Evolutionary conservation across 2,113 vertebrate species (phyloP).

Genomic region (sheep (Ovis aries)): DNA sequence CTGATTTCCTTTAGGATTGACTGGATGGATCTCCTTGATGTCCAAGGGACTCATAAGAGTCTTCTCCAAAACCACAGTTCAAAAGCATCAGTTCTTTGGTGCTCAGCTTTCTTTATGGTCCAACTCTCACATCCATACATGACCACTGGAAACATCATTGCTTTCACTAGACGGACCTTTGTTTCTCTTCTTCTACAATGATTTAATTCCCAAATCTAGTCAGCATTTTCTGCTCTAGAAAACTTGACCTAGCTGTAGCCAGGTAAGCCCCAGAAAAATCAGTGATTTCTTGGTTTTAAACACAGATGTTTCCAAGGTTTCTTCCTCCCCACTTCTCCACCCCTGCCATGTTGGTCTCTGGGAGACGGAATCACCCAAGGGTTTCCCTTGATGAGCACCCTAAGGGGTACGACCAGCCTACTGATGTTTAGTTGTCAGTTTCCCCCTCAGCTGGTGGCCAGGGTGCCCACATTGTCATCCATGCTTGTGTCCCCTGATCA

Average conservation of each 20-base stretch:
- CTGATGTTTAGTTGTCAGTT: no score
- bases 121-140: background rate
- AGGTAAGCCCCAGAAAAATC: background rate
- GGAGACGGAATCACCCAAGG: background rate
- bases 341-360: background rate
- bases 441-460: background rate
- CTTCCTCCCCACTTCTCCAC: background rate
- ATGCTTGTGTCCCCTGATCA: background rate
- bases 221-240: background rate
- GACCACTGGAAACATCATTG: background rate
- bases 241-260: background rate
- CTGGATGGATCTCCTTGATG: background rate
- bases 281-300: background rate
- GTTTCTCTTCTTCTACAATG: background rate
- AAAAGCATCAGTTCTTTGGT: background rate
- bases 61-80: background rate
- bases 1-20: background rate
- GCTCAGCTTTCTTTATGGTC: background rate
- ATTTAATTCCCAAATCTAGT: background rate
- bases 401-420: accelerated
- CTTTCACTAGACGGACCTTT: background rate
- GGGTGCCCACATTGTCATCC: background rate
- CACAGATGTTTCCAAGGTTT: background rate
- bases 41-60: background rate
- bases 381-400: background rate